Evolutionary conservation across 2,888 invertebrate species (phyloP).

Genomic region (Platypus cylindrus): DNA sequence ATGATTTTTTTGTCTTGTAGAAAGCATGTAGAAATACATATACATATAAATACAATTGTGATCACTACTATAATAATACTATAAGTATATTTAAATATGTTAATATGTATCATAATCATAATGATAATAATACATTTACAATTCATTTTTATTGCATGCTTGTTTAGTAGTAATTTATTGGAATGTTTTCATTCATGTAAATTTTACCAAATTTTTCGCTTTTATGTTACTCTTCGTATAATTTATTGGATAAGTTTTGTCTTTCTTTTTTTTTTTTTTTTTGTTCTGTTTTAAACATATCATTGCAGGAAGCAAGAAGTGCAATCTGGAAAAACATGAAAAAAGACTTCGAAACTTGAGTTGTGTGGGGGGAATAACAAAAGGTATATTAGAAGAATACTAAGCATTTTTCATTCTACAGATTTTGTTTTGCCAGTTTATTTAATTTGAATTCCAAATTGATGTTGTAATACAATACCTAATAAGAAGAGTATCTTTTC

Average conservation of each 20-base stretch:
- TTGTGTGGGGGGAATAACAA: slow-evolving; percentile 44
- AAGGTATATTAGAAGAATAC: slow-evolving; percentile 34
- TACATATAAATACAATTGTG: no score
- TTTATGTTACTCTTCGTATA: slow-evolving; percentile 4
- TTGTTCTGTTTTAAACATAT: slow-evolving; percentile 13
- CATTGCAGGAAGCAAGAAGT: slow-evolving; percentile 29
- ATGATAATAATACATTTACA: no score
- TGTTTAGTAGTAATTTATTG: no score
- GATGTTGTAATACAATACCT: neutral
- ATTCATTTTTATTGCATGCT: no score
- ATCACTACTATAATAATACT: no score
- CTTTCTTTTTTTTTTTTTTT: slow-evolving; percentile 8
- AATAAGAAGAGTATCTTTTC: neutral
- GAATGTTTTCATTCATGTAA: no score
- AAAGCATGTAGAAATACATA: slow-evolving; percentile 6
- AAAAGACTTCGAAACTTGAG: slow-evolving; percentile 51
- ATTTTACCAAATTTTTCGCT: slow-evolving; percentile 1
- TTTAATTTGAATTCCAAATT: slow-evolving; percentile 5
- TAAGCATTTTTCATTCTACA: slow-evolving; percentile 14
- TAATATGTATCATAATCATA: no score
- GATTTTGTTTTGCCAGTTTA: slow-evolving; percentile 13
- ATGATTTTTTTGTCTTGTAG: no score
- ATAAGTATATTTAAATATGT: no score
- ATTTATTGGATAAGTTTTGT: slow-evolving; percentile 9
- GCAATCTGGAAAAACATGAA: slow-evolving; percentile 39